Percentiles rank a stretch among this genome's conserved stretches.
phyloP scores from a whole-genome alignment of 1,140 invertebrate species.

The Tigriopus japonicus region DNA sequence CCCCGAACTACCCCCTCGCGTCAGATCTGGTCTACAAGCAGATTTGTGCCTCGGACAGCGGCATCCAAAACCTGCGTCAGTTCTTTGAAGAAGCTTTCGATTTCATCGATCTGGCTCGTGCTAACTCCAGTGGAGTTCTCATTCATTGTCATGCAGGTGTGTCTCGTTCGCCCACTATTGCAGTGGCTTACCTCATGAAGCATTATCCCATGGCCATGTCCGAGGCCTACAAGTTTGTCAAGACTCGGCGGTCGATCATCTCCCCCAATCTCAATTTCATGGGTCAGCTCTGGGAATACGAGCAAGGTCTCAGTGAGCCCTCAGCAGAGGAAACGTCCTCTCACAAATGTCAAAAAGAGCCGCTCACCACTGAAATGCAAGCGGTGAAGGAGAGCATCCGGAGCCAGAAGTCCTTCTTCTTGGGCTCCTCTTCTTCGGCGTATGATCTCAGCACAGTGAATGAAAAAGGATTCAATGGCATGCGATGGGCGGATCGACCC shows the following conservation, averaged over 20 bases:
- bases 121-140: constrained; percentile 53
- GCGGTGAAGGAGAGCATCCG: too few relatives aligned
- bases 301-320: constrained; percentile 37
- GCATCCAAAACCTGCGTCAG: constrained; percentile 72
- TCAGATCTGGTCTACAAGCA: constrained; percentile 54
- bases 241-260: constrained; percentile 66
- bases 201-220: constrained; percentile 64
- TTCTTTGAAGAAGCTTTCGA: constrained; percentile 78
- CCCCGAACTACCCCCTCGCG: constrained; percentile 46
- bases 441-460: too few relatives aligned
- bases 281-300: constrained; percentile 74
- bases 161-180: constrained; percentile 78
- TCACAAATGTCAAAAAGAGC: too few relatives aligned
- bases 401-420: too few relatives aligned
- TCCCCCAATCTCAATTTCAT: constrained; percentile 95
- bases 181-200: constrained; percentile 85
- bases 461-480: too few relatives aligned
- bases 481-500: too few relatives aligned
- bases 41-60: constrained; percentile 61
- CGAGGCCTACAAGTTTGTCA: constrained; percentile 74
- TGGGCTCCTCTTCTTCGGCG: too few relatives aligned
- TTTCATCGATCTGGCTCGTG: constrained; percentile 71
- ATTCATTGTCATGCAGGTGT: constrained; percentile 91
- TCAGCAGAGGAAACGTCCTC: too few relatives aligned
- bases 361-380: too few relatives aligned